These are phyloP conservation scores for Ecliptopera silaceata DNA, from an alignment of 2,888 invertebrate genomes.

Conservation along the genomic window DNA sequence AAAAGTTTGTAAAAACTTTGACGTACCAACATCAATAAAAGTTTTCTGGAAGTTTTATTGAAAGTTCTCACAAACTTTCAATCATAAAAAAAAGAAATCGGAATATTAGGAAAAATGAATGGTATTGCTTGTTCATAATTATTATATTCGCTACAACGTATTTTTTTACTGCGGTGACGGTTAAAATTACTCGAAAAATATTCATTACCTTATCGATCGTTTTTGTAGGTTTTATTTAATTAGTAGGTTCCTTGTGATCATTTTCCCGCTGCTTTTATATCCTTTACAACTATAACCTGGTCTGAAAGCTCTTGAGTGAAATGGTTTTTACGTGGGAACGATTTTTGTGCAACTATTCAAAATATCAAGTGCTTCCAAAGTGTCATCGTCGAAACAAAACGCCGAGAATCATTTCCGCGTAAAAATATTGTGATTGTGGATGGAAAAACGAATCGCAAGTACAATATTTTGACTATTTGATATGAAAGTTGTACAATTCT, in stretches of 20 bases:
- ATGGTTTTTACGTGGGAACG: slow-evolving; percentile 84
- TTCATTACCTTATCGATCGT: not conserved
- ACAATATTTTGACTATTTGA: slow-evolving; percentile 58
- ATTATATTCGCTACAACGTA: slow-evolving; percentile 10
- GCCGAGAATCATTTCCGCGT: slow-evolving; percentile 84
- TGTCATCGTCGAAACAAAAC: slow-evolving; percentile 77
- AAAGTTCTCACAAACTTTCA: slow-evolving; percentile 46
- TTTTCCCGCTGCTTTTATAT: slow-evolving; percentile 20
- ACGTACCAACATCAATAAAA: slow-evolving; percentile 51
- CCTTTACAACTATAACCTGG: slow-evolving; percentile 62
- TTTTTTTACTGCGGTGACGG: not conserved
- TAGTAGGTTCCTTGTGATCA: slow-evolving; percentile 9
- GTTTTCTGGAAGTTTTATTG: slow-evolving; percentile 49
- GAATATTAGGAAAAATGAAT: slow-evolving; percentile 43
- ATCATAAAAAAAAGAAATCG: slow-evolving; percentile 34
- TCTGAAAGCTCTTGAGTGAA: slow-evolving; percentile 83
- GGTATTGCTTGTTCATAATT: slow-evolving; percentile 36
- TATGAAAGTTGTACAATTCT: slow-evolving; percentile 41
- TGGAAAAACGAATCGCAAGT: slow-evolving; percentile 82
- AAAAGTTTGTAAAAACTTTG: slow-evolving; percentile 37
- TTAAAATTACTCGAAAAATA: not conserved
- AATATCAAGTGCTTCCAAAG: slow-evolving; percentile 70
- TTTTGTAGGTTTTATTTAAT: slow-evolving; percentile 8
- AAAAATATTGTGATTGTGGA: slow-evolving; percentile 83
- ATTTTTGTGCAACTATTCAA: slow-evolving; percentile 76